Conservation (phyloP, 2,797 vertebrate genomes). For the Ibycter americanus region DNA sequence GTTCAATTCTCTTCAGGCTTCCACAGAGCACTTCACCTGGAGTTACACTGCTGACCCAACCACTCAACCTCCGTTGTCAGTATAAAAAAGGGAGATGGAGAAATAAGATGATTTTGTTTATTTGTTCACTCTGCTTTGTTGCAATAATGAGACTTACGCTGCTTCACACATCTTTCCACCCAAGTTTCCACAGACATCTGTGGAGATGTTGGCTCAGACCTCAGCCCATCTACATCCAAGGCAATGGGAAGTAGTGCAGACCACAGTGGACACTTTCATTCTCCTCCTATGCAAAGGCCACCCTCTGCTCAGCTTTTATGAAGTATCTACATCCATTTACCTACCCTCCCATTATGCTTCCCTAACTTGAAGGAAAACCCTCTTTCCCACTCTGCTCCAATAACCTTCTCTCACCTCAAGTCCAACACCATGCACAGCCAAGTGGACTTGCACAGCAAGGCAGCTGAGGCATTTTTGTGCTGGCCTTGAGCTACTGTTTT, state of each 20-base stretch:
- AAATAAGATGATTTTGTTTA: background rate
- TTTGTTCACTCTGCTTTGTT: background rate
- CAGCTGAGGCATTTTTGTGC: background rate
- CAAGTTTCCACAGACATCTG: background rate
- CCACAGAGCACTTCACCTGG: background rate
- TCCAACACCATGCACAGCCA: background rate
- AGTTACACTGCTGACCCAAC: background rate
- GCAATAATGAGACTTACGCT: accelerated
- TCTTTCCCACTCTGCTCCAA: background rate
- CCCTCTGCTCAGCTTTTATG: background rate
- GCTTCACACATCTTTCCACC: background rate
- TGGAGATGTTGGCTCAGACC: background rate
- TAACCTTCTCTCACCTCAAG: background rate
- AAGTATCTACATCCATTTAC: background rate
- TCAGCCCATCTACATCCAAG: background rate
- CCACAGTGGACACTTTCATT: background rate
- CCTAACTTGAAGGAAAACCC: background rate
- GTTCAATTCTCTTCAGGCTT: background rate
- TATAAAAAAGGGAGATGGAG: background rate
- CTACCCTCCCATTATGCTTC: background rate
- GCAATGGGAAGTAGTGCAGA: background rate
- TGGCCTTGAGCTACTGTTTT: background rate
- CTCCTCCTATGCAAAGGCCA: background rate
- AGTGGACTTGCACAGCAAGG: background rate
- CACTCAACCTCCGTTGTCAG: background rate